Evolutionary conservation across 2,113 vertebrate genomes (phyloP).

Genomic region (Zootoca vivipara): DNA sequence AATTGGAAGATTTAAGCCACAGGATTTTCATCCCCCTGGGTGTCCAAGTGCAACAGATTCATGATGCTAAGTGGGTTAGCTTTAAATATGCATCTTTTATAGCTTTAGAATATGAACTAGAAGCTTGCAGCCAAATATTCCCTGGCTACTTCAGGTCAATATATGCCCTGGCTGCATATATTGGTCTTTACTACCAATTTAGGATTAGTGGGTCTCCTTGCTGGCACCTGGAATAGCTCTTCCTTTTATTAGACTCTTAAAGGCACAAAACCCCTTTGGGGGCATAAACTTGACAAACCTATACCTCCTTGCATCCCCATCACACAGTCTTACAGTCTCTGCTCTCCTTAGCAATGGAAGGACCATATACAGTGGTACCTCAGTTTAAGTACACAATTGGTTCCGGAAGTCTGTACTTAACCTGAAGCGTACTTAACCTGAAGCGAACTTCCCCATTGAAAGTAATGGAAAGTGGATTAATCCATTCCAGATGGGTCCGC

Average conservation of each 20-base stretch:
- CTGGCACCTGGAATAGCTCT: background rate
- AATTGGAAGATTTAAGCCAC: conserved; percentile 22
- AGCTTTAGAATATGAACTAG: background rate
- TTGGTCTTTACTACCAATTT: background rate
- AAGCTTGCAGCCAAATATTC: background rate
- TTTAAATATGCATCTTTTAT: conserved; percentile 21
- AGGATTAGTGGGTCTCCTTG: background rate
- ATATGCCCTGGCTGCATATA: background rate
- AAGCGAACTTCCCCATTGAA: no score
- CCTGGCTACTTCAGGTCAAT: background rate
- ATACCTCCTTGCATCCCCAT: no score
- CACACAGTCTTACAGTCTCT: background rate
- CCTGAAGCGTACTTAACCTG: no score
- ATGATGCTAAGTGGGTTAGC: conserved; percentile 24
- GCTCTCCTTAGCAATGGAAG: background rate
- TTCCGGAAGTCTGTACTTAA: no score
- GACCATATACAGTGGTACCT: no score
- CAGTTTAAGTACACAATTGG: no score
- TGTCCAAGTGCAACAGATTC: background rate
- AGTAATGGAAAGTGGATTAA: no score
- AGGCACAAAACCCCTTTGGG: background rate
- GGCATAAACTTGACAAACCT: background rate
- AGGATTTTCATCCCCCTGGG: conserved; percentile 12
- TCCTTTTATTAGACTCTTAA: background rate
- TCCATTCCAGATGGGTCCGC: no score